A percentile compares a stretch with the other conserved stretches of the same genome.
Conservation (phyloP, 1,140 invertebrate genomes). For the Arctopsyche grandis region DNA sequence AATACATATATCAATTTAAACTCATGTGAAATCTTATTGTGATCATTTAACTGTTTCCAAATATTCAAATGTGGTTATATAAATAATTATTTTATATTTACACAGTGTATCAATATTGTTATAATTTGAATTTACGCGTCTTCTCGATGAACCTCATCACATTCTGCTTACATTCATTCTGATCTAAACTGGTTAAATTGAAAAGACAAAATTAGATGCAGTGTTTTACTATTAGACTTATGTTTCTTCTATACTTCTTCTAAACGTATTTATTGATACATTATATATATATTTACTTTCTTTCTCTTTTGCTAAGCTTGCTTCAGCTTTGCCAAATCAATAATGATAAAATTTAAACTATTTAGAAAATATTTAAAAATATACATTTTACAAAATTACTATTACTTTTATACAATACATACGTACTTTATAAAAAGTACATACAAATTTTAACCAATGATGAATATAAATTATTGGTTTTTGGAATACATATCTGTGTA, state of each 20-base stretch:
- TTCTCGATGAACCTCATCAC: too few species aligned
- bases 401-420: too few species aligned
- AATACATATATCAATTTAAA: too few species aligned
- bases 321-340: slow-evolving; percentile 44
- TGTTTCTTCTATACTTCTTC: slow-evolving; percentile 13
- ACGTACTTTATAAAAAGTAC: neutral
- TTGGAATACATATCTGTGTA: neutral
- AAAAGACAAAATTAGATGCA: neutral
- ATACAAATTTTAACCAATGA: neutral
- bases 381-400: too few species aligned
- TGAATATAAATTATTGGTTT: neutral
- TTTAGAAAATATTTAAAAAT: neutral
- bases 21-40: too few species aligned
- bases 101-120: too few species aligned
- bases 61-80: too few species aligned
- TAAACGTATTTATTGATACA: slow-evolving; percentile 7
- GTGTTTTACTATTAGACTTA: neutral
- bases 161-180: neutral
- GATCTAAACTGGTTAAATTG: neutral
- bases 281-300: slow-evolving; percentile 26
- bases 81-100: too few species aligned
- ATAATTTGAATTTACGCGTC: too few species aligned
- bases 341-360: neutral
- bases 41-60: too few species aligned
- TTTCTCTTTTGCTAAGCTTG: slow-evolving; percentile 43